phyloP scores from a whole-genome alignment of 2,113 vertebrate genomes.

The Bucco capensis region DNA sequence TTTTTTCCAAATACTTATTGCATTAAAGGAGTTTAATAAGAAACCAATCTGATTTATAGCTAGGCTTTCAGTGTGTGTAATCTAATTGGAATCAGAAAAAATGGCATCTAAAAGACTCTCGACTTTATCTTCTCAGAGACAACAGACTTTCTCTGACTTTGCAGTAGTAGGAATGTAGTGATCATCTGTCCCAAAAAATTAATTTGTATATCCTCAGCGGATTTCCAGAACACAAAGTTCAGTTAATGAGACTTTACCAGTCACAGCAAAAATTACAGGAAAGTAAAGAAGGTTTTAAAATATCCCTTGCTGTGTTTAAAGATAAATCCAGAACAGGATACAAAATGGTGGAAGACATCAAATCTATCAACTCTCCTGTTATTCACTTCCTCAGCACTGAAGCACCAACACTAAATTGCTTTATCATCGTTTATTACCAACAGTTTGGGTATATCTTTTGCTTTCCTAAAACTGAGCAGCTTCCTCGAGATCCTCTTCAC shows the following conservation, averaged over 20 bases:
- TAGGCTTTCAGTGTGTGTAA: not conserved
- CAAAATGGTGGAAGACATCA: not conserved
- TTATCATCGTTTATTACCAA: not conserved
- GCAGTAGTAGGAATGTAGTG: not conserved
- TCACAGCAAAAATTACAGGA: not conserved
- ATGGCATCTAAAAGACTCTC: not conserved
- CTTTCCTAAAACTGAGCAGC: not conserved
- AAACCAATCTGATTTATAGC: not conserved
- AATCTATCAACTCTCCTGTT: not conserved
- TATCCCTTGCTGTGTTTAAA: not conserved
- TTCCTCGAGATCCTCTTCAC: not conserved
- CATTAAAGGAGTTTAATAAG: not conserved
- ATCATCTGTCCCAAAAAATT: not conserved
- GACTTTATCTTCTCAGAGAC: not conserved
- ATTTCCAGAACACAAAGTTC: not conserved
- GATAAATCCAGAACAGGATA: not conserved
- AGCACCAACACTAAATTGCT: not conserved
- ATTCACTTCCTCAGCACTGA: not conserved
- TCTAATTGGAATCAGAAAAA: not conserved
- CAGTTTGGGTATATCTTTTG: not conserved
- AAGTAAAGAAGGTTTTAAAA: not conserved
- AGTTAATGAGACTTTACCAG: not conserved
- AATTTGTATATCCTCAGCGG: not conserved
- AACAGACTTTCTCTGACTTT: not conserved
- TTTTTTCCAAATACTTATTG: conserved; percentile 52